These are phyloP conservation scores for Hiodon alosoides DNA, from an alignment of 2,113 vertebrate species.

Conservation along the genomic window DNA sequence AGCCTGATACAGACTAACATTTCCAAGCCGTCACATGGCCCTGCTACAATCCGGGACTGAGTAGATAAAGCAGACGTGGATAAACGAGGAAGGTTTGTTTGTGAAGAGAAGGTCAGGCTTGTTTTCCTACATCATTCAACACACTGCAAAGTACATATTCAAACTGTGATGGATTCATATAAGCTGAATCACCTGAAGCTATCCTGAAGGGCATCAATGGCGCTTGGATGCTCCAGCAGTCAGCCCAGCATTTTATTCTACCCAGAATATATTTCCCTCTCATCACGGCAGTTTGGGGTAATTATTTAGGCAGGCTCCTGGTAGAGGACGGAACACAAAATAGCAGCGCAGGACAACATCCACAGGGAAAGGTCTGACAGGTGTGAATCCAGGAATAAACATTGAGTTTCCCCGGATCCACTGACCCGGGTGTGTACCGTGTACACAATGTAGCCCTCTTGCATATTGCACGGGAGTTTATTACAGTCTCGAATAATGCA, in stretches of 20 bases:
- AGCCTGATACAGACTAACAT: not conserved
- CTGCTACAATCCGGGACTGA: not conserved
- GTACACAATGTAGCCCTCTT: not conserved
- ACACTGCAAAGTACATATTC: not conserved
- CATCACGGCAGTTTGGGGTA: not conserved
- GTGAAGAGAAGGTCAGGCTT: not conserved
- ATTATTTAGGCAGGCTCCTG: not conserved
- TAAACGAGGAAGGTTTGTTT: conserved; percentile 1
- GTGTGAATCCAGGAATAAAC: not conserved
- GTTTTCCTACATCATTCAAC: not conserved
- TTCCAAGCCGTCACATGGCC: not conserved
- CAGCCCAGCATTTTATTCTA: not conserved
- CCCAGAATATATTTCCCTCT: not conserved
- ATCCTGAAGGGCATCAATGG: not conserved
- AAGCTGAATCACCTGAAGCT: conserved; percentile 1
- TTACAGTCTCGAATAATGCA: not conserved
- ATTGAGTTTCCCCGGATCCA: not conserved
- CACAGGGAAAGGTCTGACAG: not conserved
- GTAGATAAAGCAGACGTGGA: not conserved
- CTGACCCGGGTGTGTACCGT: not conserved
- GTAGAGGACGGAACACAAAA: not conserved
- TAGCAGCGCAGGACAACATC: not conserved
- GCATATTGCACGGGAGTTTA: not conserved
- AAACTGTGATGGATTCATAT: not conserved
- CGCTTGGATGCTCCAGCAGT: not conserved